These are phyloP conservation scores for Sebastes iracundus DNA, from an alignment of 2,797 vertebrate species.

Conservation along the genomic window DNA sequence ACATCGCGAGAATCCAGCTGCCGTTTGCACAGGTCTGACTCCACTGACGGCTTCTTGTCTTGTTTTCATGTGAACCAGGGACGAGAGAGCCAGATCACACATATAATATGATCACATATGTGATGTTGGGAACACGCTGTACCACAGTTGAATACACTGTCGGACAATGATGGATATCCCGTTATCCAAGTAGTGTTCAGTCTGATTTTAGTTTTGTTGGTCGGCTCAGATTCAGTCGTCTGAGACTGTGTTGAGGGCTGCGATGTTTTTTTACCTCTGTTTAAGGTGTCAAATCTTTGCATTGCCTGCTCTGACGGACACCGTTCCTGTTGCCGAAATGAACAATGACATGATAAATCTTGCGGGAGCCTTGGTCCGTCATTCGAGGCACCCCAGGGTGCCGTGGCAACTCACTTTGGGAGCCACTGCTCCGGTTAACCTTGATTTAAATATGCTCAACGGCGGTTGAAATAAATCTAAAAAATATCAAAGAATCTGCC, in stretches of 20 bases:
- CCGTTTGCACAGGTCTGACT: no score
- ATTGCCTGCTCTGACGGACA: neutral
- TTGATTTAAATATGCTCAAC: slow-evolving; percentile 27
- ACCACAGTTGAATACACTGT: neutral
- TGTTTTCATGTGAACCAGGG: no score
- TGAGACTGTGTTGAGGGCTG: neutral
- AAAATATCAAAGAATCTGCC: slow-evolving; percentile 39
- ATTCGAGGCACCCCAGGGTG: neutral
- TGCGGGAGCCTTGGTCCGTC: neutral
- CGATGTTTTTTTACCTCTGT: neutral
- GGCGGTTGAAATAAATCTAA: neutral
- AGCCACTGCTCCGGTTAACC: slow-evolving; percentile 4
- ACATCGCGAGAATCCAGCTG: no score
- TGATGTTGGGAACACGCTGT: neutral
- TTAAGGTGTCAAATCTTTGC: neutral
- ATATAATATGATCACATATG: neutral
- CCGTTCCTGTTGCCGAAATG: neutral
- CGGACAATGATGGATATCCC: neutral
- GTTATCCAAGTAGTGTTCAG: no score
- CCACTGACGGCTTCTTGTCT: no score
- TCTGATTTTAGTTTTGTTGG: neutral
- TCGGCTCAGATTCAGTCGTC: neutral
- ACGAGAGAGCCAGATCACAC: neutral
- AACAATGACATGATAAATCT: neutral
- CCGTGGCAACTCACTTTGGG: neutral